Percentiles rank a stretch among this genome's conserved stretches.
Evolutionary conservation across 2,113 vertebrate species (phyloP).

Genomic region (Campylomormyrus numenius): DNA sequence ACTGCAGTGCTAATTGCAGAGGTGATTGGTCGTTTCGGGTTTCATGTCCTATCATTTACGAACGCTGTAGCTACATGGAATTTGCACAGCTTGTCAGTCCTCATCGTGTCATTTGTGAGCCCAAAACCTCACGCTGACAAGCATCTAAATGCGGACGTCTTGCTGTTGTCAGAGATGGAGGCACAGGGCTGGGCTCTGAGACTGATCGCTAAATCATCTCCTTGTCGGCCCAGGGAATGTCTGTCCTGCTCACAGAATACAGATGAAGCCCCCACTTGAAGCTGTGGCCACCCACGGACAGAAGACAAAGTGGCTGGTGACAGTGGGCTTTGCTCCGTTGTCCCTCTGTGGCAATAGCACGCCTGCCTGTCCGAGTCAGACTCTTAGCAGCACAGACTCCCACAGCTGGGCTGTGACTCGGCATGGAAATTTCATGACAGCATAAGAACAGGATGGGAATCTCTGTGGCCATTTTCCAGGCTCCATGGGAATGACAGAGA

Average conservation of each 20-base stretch:
- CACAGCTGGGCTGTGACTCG: not conserved
- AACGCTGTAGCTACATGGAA: not conserved
- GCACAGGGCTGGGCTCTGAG: not conserved
- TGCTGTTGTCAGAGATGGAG: not conserved
- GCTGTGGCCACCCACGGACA: constrained; percentile 9
- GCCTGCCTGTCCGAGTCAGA: not conserved
- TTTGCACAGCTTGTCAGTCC: not conserved
- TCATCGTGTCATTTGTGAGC: not conserved
- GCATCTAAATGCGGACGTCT: not conserved
- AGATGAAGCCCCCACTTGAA: constrained; percentile 16
- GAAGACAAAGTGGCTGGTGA: constrained; percentile 11
- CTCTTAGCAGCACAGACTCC: not conserved
- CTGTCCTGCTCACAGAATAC: constrained; percentile 6
- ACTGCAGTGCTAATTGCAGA: not conserved
- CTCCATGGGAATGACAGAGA: not conserved
- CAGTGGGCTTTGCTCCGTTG: not conserved
- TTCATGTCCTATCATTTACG: not conserved
- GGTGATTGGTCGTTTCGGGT: not conserved
- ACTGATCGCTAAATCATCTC: not conserved
- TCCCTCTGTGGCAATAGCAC: not conserved
- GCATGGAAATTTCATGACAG: not conserved
- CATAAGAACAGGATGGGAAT: not conserved
- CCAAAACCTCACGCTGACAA: not conserved
- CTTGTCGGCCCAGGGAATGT: not conserved
- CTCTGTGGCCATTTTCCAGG: not conserved